Percentiles rank a stretch among this genome's conserved stretches.
These are phyloP conservation scores for Halictus rubicundus DNA, from an alignment of 1,140 invertebrate species.

Conservation along the genomic window DNA sequence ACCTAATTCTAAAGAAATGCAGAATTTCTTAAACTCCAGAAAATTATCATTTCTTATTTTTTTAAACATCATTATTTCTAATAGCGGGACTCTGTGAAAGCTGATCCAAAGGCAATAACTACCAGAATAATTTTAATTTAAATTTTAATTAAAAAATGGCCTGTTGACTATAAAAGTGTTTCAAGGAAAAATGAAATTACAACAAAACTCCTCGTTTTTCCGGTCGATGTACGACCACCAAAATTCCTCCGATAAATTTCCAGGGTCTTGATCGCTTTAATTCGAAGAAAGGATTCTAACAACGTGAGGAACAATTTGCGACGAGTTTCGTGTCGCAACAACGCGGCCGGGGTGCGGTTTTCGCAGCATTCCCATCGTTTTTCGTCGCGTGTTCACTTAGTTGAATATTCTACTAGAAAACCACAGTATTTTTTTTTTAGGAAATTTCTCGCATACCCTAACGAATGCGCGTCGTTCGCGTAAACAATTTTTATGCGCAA, in stretches of 20 bases:
- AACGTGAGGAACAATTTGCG: conserved; percentile 6
- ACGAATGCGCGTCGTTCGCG: background rate
- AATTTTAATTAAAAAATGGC: too few relatives aligned
- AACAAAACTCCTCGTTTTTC: background rate
- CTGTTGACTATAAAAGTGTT: too few relatives aligned
- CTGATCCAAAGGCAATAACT: too few relatives aligned
- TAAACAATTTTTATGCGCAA: conserved; percentile 25
- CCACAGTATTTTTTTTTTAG: background rate
- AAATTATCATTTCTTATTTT: too few relatives aligned
- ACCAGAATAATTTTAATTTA: too few relatives aligned
- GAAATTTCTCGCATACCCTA: background rate
- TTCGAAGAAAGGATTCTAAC: conserved; percentile 19
- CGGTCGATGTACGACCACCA: too few relatives aligned
- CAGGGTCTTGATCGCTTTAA: background rate
- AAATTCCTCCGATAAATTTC: background rate
- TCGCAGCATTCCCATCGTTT: conserved; percentile 8
- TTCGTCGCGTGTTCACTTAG: background rate
- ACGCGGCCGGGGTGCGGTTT: background rate
- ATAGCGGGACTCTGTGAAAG: too few relatives aligned
- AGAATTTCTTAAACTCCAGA: too few relatives aligned
- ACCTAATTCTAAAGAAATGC: too few relatives aligned
- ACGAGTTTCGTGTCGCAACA: background rate
- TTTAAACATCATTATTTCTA: too few relatives aligned
- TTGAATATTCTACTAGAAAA: conserved; percentile 14
- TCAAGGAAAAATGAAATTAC: too few relatives aligned